These are phyloP conservation scores for Strigamia transsilvanica DNA, from an alignment of 2,888 invertebrate genomes.

Conservation along the genomic window DNA sequence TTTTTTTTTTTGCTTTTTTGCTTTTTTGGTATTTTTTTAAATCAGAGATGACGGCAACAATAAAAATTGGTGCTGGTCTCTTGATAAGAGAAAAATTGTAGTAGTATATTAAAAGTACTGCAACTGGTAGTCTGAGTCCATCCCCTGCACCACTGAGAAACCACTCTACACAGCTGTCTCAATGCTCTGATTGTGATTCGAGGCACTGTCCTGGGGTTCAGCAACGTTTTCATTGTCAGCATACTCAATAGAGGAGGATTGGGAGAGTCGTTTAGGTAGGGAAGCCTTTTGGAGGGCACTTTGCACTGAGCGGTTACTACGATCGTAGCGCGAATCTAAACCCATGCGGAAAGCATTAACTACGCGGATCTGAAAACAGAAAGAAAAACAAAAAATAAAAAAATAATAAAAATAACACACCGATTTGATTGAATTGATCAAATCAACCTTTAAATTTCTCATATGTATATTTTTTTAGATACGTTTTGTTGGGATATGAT, in stretches of 20 bases:
- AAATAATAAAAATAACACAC: constrained; percentile 51
- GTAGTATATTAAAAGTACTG: constrained; percentile 30
- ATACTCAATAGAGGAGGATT: constrained; percentile 91
- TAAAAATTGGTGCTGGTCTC: constrained; percentile 52
- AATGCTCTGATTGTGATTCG: constrained; percentile 57
- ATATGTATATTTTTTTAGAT: constrained; percentile 3
- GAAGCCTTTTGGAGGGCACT: constrained; percentile 93
- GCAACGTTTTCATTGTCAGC: constrained; percentile 72
- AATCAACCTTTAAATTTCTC: background rate
- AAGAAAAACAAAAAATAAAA: constrained; percentile 54
- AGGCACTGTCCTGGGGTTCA: constrained; percentile 56
- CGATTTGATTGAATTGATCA: background rate
- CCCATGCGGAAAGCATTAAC: constrained; percentile 99
- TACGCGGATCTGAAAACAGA: constrained; percentile 90
- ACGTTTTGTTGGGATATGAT: background rate
- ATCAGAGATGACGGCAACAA: constrained; percentile 48
- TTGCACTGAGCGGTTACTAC: constrained; percentile 89
- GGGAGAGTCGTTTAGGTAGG: constrained; percentile 88
- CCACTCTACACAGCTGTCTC: constrained; percentile 56
- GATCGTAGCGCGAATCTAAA: constrained; percentile 92
- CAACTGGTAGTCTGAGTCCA: constrained; percentile 26
- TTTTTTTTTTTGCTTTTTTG: background rate
- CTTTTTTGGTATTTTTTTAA: constrained; percentile 2
- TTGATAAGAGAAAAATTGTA: constrained; percentile 27
- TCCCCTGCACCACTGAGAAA: constrained; percentile 37